Conservation (phyloP, 1,140 invertebrate genomes). For the Agrypnia vestita region DNA sequence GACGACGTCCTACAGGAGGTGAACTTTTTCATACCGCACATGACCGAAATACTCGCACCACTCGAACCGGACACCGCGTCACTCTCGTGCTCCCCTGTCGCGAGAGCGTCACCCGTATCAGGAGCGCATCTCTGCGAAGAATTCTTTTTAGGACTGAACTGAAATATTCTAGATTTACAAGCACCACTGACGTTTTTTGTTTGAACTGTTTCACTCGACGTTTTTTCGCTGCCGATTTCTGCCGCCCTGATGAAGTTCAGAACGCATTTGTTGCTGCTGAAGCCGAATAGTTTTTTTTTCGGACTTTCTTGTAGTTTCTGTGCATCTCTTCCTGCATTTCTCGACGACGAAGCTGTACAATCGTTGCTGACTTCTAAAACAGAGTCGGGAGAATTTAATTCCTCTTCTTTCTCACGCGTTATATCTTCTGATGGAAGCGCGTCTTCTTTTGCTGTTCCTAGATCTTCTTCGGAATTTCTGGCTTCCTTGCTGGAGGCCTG, state of each 20-base stretch:
- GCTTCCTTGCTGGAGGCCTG: conserved; percentile 61
- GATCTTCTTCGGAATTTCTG: conserved; percentile 59
- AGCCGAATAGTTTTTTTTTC: conserved; percentile 50
- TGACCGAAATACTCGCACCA: conserved; percentile 1
- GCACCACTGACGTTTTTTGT: conserved; percentile 6
- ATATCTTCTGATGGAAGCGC: background rate
- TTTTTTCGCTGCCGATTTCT: conserved; percentile 42
- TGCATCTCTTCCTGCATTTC: background rate
- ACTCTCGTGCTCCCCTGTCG: conserved; percentile 31
- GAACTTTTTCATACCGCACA: conserved; percentile 22
- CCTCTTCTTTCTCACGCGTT: background rate
- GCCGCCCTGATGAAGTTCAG: conserved; percentile 47
- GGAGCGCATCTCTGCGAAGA: conserved; percentile 26
- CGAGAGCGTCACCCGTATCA: background rate
- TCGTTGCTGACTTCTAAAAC: conserved; percentile 48
- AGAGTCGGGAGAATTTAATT: conserved; percentile 54
- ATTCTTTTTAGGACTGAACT: conserved; percentile 38
- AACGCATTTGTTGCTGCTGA: conserved; percentile 28
- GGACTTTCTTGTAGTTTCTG: conserved; percentile 41
- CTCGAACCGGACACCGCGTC: background rate
- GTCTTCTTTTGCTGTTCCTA: conserved; percentile 63
- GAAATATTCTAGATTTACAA: conserved; percentile 42
- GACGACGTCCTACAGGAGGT: background rate
- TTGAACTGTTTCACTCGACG: background rate
- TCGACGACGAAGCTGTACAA: conserved; percentile 37